Evolutionary conservation across 2,888 invertebrate species (phyloP).

Genomic region (Dryadula phaetusa): DNA sequence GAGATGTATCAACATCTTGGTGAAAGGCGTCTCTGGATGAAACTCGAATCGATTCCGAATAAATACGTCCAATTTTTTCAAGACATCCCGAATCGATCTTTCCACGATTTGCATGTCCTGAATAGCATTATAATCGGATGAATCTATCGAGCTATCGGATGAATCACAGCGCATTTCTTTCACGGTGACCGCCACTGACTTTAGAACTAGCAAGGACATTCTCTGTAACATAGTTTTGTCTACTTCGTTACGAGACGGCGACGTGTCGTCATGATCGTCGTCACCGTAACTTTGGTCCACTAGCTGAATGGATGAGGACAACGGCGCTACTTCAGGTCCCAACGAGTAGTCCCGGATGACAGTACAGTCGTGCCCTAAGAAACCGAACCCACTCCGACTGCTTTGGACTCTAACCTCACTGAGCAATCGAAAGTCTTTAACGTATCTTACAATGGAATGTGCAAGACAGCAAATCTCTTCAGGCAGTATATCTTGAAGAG

Average conservation of each 20-base stretch:
- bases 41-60: conserved; percentile 92
- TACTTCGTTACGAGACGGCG: conserved; percentile 80
- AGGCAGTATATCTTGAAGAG: conserved; percentile 93
- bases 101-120: conserved; percentile 96
- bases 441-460: conserved; percentile 92
- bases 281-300: conserved; percentile 79
- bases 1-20: conserved; percentile 93
- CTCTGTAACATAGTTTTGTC: conserved; percentile 93
- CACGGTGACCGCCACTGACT: conserved; percentile 95
- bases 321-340: conserved; percentile 64
- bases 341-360: conserved; percentile 69
- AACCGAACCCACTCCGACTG: conserved; percentile 76
- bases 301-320: conserved; percentile 71
- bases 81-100: conserved; percentile 92
- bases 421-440: conserved; percentile 92
- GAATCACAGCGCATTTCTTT: conserved; percentile 95
- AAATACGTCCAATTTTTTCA: conserved; percentile 92
- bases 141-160: conserved; percentile 92
- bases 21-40: conserved; percentile 94
- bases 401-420: conserved; percentile 80
- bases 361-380: conserved; percentile 74
- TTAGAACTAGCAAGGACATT: conserved; percentile 93
- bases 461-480: conserved; percentile 95
- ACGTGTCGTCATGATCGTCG: conserved; percentile 67
- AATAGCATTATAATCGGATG: conserved; percentile 93